These are phyloP conservation scores for Lasioglossum oenotherae DNA, from an alignment of 2,888 invertebrate genomes.

Conservation along the genomic window DNA sequence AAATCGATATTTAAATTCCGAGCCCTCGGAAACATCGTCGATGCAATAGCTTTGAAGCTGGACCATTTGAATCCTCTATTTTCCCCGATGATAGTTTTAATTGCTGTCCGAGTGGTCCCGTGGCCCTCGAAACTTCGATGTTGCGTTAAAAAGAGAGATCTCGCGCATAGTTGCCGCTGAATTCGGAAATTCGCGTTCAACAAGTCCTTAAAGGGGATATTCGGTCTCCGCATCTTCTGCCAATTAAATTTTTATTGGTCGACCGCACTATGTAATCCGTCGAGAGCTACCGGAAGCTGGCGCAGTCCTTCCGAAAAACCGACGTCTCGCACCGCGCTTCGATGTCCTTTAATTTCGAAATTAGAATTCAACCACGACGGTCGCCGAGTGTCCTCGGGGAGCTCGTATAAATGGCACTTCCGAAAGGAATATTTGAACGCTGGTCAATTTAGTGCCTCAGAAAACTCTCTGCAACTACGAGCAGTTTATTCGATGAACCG, in stretches of 20 bases:
- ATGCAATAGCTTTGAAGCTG: not conserved
- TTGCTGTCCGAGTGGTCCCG: not conserved
- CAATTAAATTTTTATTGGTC: conserved; percentile 13
- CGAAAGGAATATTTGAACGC: not conserved
- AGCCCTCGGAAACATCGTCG: not conserved
- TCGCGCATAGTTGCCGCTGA: not conserved
- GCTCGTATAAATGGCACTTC: not conserved
- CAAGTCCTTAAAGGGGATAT: not conserved
- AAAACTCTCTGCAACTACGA: not conserved
- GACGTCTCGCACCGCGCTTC: not conserved
- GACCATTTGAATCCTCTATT: not conserved
- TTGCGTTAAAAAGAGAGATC: not conserved
- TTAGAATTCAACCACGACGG: not conserved
- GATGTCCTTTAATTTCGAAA: not conserved
- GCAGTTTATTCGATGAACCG: not conserved
- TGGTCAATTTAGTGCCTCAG: not conserved
- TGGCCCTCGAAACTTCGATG: not conserved
- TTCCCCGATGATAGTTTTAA: not conserved
- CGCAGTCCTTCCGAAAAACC: not conserved
- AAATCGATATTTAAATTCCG: not conserved
- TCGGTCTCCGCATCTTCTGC: not conserved
- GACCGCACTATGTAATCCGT: not conserved
- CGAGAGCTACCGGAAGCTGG: not conserved
- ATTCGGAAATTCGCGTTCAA: not conserved
- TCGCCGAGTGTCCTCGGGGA: not conserved